A percentile compares a stretch with the other conserved stretches of the same genome.
These are phyloP conservation scores for Cyprinus carpio DNA, from an alignment of 2,113 vertebrate genomes.

Conservation along the genomic window DNA sequence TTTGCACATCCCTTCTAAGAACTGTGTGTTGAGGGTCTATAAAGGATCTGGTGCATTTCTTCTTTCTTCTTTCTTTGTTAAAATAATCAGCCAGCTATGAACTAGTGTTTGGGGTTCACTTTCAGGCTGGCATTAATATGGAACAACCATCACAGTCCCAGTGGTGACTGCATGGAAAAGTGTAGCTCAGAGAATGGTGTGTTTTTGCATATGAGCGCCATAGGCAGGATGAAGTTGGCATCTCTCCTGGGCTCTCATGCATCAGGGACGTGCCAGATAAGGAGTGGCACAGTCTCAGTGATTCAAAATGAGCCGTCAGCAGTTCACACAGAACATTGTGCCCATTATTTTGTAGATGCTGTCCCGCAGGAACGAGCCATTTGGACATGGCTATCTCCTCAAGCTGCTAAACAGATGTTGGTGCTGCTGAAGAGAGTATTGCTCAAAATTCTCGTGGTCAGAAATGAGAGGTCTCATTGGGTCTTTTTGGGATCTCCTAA, in stretches of 20 bases:
- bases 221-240: slow-evolving; percentile 16
- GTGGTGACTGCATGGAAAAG: slow-evolving; percentile 25
- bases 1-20: not conserved
- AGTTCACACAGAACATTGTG: slow-evolving; percentile 16
- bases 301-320: slow-evolving; percentile 29
- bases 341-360: slow-evolving; percentile 40
- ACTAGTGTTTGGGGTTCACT: slow-evolving; percentile 34
- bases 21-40: not conserved
- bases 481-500: not conserved
- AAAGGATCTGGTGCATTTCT: not conserved
- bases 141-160: slow-evolving; percentile 14
- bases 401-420: slow-evolving; percentile 44
- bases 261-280: slow-evolving; percentile 38
- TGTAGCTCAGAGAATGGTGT: slow-evolving; percentile 31
- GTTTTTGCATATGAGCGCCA: slow-evolving; percentile 25
- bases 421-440: slow-evolving; percentile 14
- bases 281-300: slow-evolving; percentile 2
- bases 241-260: slow-evolving; percentile 21
- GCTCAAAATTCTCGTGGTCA: slow-evolving; percentile 13
- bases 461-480: not conserved
- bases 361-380: slow-evolving; percentile 12
- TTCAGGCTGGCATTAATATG: slow-evolving; percentile 11
- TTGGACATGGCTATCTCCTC: slow-evolving; percentile 30
- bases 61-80: not conserved
- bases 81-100: not conserved